A percentile compares a stretch with the other conserved stretches of the same genome.
Evolutionary conservation across 2,797 vertebrate species (phyloP).

Genomic region (Loriculus beryllinus): DNA sequence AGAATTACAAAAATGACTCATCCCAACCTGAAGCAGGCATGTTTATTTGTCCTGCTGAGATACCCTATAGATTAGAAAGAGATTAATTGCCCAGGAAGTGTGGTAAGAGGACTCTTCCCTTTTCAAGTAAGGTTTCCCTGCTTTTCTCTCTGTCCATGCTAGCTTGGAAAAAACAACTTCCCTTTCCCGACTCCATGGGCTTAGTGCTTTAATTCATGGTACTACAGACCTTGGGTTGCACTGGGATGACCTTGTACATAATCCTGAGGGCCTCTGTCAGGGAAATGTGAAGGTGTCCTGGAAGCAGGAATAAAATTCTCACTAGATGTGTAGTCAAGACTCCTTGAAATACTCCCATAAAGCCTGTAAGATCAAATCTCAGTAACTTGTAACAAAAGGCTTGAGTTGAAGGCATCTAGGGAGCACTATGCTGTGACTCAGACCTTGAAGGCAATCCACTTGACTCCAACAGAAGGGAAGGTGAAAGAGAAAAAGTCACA

Average conservation of each 20-base stretch:
- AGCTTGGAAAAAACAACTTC: background rate
- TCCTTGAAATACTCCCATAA: background rate
- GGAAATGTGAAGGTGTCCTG: background rate
- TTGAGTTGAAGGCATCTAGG: background rate
- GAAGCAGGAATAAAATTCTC: background rate
- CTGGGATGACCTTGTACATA: background rate
- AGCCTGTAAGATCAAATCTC: background rate
- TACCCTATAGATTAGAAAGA: background rate
- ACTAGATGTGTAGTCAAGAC: background rate
- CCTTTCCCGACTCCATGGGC: background rate
- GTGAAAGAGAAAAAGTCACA: background rate
- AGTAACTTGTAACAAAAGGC: background rate
- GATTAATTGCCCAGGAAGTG: background rate
- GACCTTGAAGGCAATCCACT: background rate
- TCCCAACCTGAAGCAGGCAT: background rate
- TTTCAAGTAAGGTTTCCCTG: background rate
- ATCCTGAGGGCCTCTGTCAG: background rate
- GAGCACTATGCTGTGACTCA: background rate
- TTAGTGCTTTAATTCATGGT: background rate
- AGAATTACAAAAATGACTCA: background rate
- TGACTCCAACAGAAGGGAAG: background rate
- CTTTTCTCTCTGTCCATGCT: background rate
- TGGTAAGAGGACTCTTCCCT: background rate
- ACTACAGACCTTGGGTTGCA: background rate
- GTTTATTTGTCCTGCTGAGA: background rate